phyloP scores from a whole-genome alignment of 2,113 vertebrate species.

The Entomyzon cyanotis region DNA sequence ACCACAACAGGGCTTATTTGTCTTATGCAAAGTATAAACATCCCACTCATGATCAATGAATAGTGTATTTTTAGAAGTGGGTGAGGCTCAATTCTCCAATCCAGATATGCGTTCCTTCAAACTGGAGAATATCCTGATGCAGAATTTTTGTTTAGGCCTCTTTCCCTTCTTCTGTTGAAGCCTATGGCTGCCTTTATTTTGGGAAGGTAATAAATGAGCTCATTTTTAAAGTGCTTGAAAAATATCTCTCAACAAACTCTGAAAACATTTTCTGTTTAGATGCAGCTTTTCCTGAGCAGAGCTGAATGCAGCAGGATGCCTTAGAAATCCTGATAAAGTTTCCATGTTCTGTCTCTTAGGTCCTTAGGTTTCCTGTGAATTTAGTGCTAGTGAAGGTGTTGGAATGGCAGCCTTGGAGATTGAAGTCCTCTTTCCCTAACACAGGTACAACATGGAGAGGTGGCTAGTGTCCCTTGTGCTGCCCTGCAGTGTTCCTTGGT shows the following conservation, averaged over 20 bases:
- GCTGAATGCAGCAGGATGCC: neutral
- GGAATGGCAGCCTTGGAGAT: slow-evolving; percentile 61
- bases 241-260: neutral
- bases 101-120: neutral
- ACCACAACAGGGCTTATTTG: neutral
- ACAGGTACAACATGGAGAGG: slow-evolving; percentile 37
- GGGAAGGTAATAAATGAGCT: neutral
- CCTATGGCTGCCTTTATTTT: neutral
- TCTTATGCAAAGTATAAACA: neutral
- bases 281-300: neutral
- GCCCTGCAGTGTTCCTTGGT: neutral
- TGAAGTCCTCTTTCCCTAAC: slow-evolving; percentile 56
- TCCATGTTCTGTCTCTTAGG: slow-evolving; percentile 51
- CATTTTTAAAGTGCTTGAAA: neutral
- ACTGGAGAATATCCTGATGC: neutral
- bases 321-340: slow-evolving; percentile 45
- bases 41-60: neutral
- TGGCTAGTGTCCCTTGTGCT: slow-evolving; percentile 1
- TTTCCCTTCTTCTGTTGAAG: neutral
- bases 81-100: neutral
- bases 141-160: neutral
- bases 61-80: neutral
- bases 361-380: slow-evolving; percentile 64
- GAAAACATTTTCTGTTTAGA: neutral
- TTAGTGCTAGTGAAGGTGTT: slow-evolving; percentile 64